phyloP scores from a whole-genome alignment of 2,888 invertebrate genomes.

The Eurytoma adleriae region DNA sequence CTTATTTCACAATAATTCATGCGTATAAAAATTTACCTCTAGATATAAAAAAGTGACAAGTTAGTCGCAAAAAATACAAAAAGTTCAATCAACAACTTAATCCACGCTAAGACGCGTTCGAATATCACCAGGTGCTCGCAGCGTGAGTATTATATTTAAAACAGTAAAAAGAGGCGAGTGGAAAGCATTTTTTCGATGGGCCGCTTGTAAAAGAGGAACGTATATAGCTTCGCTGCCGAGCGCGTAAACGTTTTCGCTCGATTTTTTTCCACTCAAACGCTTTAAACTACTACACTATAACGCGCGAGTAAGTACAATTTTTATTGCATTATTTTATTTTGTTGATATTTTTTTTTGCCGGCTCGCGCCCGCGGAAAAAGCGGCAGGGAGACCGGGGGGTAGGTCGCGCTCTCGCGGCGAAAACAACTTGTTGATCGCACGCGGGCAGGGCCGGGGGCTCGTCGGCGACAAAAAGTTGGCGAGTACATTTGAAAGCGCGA shows the following conservation, averaged over 20 bases:
- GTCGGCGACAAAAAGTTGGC: not conserved
- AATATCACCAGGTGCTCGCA: constrained; percentile 39
- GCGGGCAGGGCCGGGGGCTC: too few species aligned
- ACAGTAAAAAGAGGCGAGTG: not conserved
- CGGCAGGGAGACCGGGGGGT: too few species aligned
- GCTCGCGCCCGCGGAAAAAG: too few species aligned
- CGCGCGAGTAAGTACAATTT: not conserved
- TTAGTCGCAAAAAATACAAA: constrained; percentile 23
- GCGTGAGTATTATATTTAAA: constrained; percentile 22
- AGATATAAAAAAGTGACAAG: constrained; percentile 1
- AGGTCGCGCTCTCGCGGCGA: not conserved
- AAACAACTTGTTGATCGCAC: constrained; percentile 29
- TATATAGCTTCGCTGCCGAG: not conserved
- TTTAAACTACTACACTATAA: not conserved
- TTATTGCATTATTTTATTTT: not conserved
- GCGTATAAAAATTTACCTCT: not conserved
- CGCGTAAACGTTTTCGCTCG: not conserved
- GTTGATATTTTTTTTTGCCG: too few species aligned
- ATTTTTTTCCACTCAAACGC: not conserved
- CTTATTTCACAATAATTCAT: constrained; percentile 1
- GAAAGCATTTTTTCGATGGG: constrained; percentile 10
- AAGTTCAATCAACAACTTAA: constrained; percentile 33
- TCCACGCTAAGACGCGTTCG: constrained; percentile 39
- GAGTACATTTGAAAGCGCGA: constrained; percentile 18
- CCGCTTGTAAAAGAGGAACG: not conserved